phyloP scores from a whole-genome alignment of 2,113 vertebrate species.

The Bombycilla garrulus region DNA sequence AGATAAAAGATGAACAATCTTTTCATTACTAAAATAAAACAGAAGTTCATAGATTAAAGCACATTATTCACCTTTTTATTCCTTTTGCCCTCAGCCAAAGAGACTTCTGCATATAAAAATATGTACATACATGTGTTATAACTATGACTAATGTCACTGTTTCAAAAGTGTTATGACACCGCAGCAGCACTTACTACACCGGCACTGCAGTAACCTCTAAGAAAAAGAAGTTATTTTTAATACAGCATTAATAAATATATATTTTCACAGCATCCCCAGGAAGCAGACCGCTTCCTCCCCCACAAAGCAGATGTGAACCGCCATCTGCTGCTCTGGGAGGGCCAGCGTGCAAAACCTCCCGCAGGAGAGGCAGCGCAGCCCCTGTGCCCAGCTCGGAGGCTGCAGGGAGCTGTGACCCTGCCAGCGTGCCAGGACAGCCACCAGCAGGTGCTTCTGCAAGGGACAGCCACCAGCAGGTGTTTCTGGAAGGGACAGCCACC shows the following conservation, averaged over 20 bases:
- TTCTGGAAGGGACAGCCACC: not conserved
- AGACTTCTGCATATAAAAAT: not conserved
- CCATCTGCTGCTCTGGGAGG: not conserved
- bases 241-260: not conserved
- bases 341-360: not conserved
- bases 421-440: not conserved
- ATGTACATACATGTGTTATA: not conserved
- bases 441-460: not conserved
- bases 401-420: not conserved
- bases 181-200: not conserved
- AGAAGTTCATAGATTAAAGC: not conserved
- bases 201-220: not conserved
- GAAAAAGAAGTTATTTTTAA: not conserved
- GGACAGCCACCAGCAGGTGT: too few relatives aligned
- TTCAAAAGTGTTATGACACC: not conserved
- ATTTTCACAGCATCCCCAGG: not conserved
- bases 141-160: not conserved
- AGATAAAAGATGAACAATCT: constrained; percentile 11
- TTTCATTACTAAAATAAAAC: constrained; percentile 24
- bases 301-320: not conserved
- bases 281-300: not conserved
- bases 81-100: not conserved
- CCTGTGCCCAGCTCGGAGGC: not conserved
- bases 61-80: not conserved
- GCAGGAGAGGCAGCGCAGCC: not conserved